phyloP scores from a whole-genome alignment of 2,888 invertebrate genomes.

The Agonopterix arenella region DNA sequence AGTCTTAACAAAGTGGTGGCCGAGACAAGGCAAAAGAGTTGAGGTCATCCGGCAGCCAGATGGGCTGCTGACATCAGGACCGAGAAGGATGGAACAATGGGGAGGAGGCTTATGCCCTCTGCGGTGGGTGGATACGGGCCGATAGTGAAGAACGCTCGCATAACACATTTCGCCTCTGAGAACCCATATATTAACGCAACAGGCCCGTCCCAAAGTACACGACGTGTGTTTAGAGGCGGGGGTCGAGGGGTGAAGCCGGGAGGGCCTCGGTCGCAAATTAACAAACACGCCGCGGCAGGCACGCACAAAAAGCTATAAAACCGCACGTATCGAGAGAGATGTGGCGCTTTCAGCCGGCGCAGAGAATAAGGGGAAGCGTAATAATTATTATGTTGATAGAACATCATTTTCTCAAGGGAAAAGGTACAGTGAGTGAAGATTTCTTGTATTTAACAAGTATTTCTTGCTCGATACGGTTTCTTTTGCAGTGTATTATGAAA shows the following conservation, averaged over 20 bases:
- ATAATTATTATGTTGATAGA: neutral
- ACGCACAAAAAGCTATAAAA: conserved; percentile 41
- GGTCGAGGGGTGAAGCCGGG: conserved; percentile 6
- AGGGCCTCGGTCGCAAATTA: conserved; percentile 31
- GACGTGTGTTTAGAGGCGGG: conserved; percentile 6
- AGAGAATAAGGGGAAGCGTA: neutral
- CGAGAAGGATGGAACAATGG: no score
- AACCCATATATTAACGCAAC: neutral
- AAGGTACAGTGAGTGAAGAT: neutral
- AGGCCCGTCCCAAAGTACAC: neutral
- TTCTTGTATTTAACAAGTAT: neutral
- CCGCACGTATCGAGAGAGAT: conserved; percentile 23
- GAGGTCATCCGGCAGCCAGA: no score
- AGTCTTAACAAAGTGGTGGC: neutral
- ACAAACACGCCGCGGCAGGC: conserved; percentile 36
- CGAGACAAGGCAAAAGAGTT: no score
- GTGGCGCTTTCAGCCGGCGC: conserved; percentile 16
- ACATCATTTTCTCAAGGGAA: neutral
- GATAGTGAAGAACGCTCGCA: neutral
- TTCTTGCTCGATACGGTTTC: no score
- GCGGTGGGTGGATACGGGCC: neutral
- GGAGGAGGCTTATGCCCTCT: no score
- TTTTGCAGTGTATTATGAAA: no score
- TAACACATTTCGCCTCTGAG: neutral
- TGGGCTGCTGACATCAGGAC: no score